A percentile compares a stretch with the other conserved stretches of the same genome.
phyloP scores from a whole-genome alignment of 2,797 vertebrate genomes.

The Aeoliscus strigatus region DNA sequence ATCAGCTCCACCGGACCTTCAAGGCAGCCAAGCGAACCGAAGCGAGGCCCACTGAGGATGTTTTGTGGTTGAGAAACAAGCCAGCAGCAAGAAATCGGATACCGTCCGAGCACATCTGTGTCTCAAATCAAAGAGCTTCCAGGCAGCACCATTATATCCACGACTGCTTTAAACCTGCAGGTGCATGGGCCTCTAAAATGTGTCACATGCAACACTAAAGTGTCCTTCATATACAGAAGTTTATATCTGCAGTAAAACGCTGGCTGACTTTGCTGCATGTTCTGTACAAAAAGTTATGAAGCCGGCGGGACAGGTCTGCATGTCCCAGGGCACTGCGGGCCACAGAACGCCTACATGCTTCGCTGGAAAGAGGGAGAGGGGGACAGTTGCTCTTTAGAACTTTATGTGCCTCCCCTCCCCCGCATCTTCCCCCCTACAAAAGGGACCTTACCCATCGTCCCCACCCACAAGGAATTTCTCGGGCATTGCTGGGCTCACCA shows the following conservation, averaged over 20 bases:
- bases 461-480: constrained; percentile 80
- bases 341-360: constrained; percentile 54
- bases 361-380: constrained; percentile 41
- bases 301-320: constrained; percentile 42
- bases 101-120: constrained; percentile 45
- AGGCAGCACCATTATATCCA: constrained; percentile 32
- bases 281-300: constrained; percentile 32
- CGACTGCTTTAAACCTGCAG: constrained; percentile 14
- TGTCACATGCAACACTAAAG: constrained; percentile 20
- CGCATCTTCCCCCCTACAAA: constrained; percentile 66
- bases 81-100: constrained; percentile 52
- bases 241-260: constrained; percentile 32
- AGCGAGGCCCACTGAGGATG: constrained; percentile 45
- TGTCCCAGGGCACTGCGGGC: constrained; percentile 41
- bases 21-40: constrained; percentile 33
- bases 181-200: constrained; percentile 26
- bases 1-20: constrained; percentile 36
- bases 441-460: constrained; percentile 67
- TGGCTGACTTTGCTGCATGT: constrained; percentile 18
- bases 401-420: constrained; percentile 62
- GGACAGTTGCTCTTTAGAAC: constrained; percentile 72
- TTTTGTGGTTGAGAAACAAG: constrained; percentile 39
- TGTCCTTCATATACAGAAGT: constrained; percentile 17
- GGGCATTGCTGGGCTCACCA: constrained; percentile 79
- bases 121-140: constrained; percentile 49